Evolutionary conservation across 2,113 vertebrate species (phyloP).

Genomic region (Tinamus guttatus): DNA sequence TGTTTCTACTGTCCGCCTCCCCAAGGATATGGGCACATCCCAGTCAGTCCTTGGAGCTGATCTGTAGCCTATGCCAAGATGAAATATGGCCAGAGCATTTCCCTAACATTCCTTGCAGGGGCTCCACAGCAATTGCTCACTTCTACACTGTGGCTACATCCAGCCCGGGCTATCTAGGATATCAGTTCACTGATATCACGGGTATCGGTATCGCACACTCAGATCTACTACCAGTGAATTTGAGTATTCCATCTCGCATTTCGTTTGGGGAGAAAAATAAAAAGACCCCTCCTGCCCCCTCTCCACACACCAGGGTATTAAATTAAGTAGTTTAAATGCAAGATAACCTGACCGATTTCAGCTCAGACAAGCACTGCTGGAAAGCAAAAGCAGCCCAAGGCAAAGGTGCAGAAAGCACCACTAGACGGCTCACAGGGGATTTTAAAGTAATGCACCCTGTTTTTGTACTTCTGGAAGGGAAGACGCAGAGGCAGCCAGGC

Average conservation of each 20-base stretch:
- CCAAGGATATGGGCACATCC: not conserved
- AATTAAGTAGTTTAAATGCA: not conserved
- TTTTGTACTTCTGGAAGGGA: no score
- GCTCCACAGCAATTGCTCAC: rapidly evolving
- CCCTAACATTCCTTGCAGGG: rapidly evolving
- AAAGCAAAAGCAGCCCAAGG: not conserved
- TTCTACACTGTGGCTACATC: rapidly evolving
- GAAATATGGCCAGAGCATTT: rapidly evolving
- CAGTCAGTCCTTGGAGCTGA: not conserved
- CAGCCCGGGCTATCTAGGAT: not conserved
- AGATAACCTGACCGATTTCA: no score
- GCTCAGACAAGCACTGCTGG: not conserved
- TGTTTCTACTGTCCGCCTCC: not conserved
- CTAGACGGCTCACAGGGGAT: not conserved
- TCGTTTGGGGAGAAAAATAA: not conserved
- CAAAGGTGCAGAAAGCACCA: not conserved
- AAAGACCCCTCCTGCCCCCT: no score
- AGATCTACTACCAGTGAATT: rapidly evolving
- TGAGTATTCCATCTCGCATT: not conserved
- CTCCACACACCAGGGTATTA: not conserved
- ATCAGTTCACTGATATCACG: rapidly evolving
- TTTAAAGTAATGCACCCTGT: not conserved
- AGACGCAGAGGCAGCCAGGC: no score
- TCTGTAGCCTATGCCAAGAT: rapidly evolving
- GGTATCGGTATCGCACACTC: not conserved